Evolutionary conservation across 2,113 vertebrate genomes (phyloP), one percentile per base, ranked within the genome.

Genomic region (Helogale parvula): DNA sequence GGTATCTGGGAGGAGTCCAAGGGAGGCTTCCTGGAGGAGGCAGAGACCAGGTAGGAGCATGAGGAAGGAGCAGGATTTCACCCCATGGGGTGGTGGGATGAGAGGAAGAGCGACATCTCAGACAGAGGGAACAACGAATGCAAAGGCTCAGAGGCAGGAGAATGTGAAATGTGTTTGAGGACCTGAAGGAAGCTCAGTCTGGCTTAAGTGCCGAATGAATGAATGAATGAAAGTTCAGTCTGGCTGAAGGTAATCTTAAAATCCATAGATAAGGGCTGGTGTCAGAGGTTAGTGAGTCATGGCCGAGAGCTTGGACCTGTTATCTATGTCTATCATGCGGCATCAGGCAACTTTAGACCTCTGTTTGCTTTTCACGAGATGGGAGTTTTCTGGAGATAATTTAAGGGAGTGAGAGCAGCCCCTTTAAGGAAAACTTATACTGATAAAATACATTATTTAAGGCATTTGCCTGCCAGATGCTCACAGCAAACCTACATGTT

Each of bases 21-120:
- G 93, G 72, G 80, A 33, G 90, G 23, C 86, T 93, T 90, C 88
- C 52, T 69, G 83, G 82, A 86, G 80, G 94, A 54, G 45, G 86
- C 47, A 45, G 52, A 50, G 45, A n/a, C 31, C 23, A 47, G 27
- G 38, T 25, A 19, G 63, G 81, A 71, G 63, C 52, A 0, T 1
- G 31, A 52, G 63, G 23, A 50, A 25, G 4, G 21, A 60, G 38
- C 35, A n/a, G 77, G 74, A 31, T 31, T 2, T 76, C 21, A 69
- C 63, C 16, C 21, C 47, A 38, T 0, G 29, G 31, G n/a, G 23
- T 15, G 1, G 3, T 29, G 52, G 91, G 52, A 0, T 5, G 17
- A 63, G 38, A 21, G 71, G 41, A n/a, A 45, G 85, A 41, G n/a
- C 41, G 17, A 16, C 0, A 23, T 9, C 60, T 12, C n/a, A 81